Evolutionary conservation across 2,113 vertebrate genomes (phyloP), one percentile per base, ranked within the genome.

Genomic region (Oreotragus oreotragus): DNA sequence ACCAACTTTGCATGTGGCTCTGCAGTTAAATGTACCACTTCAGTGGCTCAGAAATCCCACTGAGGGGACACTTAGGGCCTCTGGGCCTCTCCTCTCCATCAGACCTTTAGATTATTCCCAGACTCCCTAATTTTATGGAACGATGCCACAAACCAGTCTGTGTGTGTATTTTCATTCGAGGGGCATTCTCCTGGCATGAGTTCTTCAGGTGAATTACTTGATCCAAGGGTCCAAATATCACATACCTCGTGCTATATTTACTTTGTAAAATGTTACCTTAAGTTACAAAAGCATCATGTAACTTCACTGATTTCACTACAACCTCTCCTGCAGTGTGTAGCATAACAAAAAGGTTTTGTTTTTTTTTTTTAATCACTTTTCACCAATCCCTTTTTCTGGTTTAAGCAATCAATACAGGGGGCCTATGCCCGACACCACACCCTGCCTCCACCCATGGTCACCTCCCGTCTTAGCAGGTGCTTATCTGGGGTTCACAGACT

Each of bases 171-270:
- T 49, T 36, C 21, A 9, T 45, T 9, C 3, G 15, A 16, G 21
- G 28, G 27, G 21, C 1, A 14, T 3, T 43, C 39, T 90, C 43
- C 43, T 16, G 7, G 53, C 45, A 11, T 0, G 55, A 16, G 16
- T 13, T 36, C 53, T 33, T 23, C 33, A 4, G 17, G 0, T 19
- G 17, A 43, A 43, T 13, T 7, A 7, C 83, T n/a, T 53, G 86
- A 53, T 27, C 51, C 70, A 3, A 45, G 51, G 25, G 45, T 17
- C 49, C 25, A 12, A 60, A 60, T 1, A 2, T 10, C 47, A 15
- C 3, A 17, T 0, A 14, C 6, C 47, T 51, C 3, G 0, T 16
- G 13, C 76, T 23, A 0, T 1, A 16, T 6, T 25, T 33, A 21
- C 76, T 57, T 80, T 5, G 30, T 43, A 55, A 73, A n/a, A 36